A percentile compares a stretch with the other conserved stretches of the same genome.
These are phyloP conservation scores for Calidris pugnax DNA, from an alignment of 2,113 vertebrate species.

Conservation along the genomic window DNA sequence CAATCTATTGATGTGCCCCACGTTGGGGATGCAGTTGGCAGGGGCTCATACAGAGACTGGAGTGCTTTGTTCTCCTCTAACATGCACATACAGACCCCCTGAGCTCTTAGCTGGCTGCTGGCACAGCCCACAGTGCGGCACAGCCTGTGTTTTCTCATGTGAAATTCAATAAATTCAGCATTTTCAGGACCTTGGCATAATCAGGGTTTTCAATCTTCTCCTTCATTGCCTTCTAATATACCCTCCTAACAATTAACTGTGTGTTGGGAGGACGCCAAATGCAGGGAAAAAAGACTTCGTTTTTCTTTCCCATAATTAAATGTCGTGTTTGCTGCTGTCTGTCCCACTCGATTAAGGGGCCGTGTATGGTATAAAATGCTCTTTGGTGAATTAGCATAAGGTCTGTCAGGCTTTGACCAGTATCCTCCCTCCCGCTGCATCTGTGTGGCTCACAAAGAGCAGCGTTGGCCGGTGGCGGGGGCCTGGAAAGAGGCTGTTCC, in stretches of 20 bases:
- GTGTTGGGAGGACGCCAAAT: slow-evolving; percentile 45
- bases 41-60: background rate
- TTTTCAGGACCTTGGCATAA: slow-evolving; percentile 42
- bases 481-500: background rate
- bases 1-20: background rate
- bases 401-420: background rate
- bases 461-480: accelerated
- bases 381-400: slow-evolving; percentile 19
- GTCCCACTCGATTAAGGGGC: slow-evolving; percentile 12
- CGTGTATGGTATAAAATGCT: background rate
- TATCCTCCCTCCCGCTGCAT: background rate
- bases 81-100: background rate
- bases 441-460: background rate
- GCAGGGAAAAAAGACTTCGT: slow-evolving; percentile 53
- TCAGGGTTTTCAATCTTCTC: slow-evolving; percentile 66
- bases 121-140: background rate
- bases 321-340: background rate
- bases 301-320: slow-evolving; percentile 62
- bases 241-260: slow-evolving; percentile 58
- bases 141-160: slow-evolving; percentile 33
- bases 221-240: slow-evolving; percentile 63
- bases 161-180: slow-evolving; percentile 53
- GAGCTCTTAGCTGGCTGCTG: slow-evolving; percentile 13
- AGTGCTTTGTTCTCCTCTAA: background rate
- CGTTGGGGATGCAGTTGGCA: background rate